Evolutionary conservation across 2,888 invertebrate genomes (phyloP).

Genomic region (Nemotelus pantherinus): DNA sequence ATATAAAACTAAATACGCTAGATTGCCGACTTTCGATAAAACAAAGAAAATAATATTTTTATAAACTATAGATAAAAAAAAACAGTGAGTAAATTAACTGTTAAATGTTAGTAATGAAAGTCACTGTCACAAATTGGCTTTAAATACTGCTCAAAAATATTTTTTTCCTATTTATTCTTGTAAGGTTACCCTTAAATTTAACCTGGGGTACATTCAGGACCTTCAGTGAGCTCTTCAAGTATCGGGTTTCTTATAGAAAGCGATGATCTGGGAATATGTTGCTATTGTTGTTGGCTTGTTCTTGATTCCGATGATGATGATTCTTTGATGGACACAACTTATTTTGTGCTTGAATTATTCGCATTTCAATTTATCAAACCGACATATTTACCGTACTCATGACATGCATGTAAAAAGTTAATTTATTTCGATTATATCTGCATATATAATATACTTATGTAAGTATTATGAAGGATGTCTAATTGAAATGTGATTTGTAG

Average conservation of each 20-base stretch:
- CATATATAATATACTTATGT: too few relatives aligned
- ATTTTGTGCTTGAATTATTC: constrained; percentile 51
- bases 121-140: too few relatives aligned
- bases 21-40: too few relatives aligned
- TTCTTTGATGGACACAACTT: constrained; percentile 45
- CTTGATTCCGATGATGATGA: background rate
- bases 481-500: too few relatives aligned
- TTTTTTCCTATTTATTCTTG: background rate
- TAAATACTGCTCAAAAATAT: background rate
- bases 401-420: background rate
- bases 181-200: constrained; percentile 21
- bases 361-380: constrained; percentile 24
- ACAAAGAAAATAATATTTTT: too few relatives aligned
- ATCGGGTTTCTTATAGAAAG: constrained; percentile 59
- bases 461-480: too few relatives aligned
- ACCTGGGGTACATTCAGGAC: background rate
- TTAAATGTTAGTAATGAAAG: too few relatives aligned
- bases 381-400: background rate
- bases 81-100: too few relatives aligned
- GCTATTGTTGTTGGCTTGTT: constrained; percentile 28
- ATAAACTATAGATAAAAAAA: too few relatives aligned
- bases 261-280: constrained; percentile 55
- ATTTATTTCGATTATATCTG: too few relatives aligned
- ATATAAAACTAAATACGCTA: too few relatives aligned
- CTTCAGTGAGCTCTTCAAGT: constrained; percentile 52